Conservation (phyloP, 2,888 invertebrate genomes). For the Leptothorax acervorum region DNA sequence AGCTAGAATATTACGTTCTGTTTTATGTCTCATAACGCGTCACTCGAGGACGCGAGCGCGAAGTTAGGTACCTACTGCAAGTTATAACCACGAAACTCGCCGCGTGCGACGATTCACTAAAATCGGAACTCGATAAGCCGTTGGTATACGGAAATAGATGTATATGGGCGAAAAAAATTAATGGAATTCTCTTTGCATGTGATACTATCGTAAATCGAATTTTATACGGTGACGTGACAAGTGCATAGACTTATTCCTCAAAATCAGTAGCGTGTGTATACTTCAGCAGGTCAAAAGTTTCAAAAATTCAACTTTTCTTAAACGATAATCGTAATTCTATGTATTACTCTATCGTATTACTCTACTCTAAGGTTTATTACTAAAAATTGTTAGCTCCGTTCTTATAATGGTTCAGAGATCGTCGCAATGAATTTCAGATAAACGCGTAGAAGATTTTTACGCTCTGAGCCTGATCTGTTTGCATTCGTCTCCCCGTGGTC, state of each 20-base stretch:
- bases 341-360: background rate
- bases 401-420: background rate
- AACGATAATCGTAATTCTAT: background rate
- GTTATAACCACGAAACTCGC: constrained; percentile 55
- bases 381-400: background rate
- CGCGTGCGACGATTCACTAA: background rate
- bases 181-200: background rate
- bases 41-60: background rate
- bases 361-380: background rate
- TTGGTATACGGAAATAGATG: background rate
- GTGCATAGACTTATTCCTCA: background rate
- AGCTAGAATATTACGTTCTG: constrained; percentile 58
- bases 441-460: background rate
- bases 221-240: background rate
- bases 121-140: background rate
- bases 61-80: constrained; percentile 35
- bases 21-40: constrained; percentile 40
- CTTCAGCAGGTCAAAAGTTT: background rate
- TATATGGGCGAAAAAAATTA: background rate
- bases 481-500: background rate
- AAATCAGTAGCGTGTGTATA: background rate
- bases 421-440: background rate
- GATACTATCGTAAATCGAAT: background rate
- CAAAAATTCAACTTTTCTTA: background rate
- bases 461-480: background rate